Conservation (phyloP, 2,113 vertebrate species). For the human (Homo sapiens) region DNA sequence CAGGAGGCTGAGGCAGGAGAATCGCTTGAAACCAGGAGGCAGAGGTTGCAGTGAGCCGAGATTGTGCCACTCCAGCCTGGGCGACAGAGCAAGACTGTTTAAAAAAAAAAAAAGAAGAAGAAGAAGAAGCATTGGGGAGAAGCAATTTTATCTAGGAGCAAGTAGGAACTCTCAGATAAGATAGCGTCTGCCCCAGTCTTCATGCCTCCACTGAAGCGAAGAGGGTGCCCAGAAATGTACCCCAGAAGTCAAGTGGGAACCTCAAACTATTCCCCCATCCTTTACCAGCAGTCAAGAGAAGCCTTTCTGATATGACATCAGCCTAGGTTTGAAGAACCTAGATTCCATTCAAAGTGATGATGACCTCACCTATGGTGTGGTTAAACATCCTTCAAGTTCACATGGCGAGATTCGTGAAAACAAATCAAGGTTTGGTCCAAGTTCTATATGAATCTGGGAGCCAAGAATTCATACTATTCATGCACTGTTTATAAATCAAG, state of each 20-base stretch:
- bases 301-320: background rate
- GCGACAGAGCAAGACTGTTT: too few relatives aligned
- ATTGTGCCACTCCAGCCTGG: too few relatives aligned
- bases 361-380: background rate
- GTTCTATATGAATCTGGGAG: constrained; percentile 10
- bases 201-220: background rate
- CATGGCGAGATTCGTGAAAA: background rate
- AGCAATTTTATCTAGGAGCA: background rate
- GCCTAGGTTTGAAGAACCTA: background rate
- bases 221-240: background rate
- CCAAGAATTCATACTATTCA: background rate
- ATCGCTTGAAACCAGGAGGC: too few relatives aligned
- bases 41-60: too few relatives aligned
- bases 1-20: too few relatives aligned
- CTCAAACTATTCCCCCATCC: background rate
- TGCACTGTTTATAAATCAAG: background rate
- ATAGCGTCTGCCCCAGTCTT: background rate
- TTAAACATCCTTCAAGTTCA: background rate
- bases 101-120: too few relatives aligned
- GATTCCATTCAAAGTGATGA: background rate
- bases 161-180: background rate
- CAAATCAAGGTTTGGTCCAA: background rate
- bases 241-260: background rate
- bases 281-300: background rate
- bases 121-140: background rate